Evolutionary conservation across 2,113 vertebrate species (phyloP).

Genomic region (Melanostigma gelatinosum): DNA sequence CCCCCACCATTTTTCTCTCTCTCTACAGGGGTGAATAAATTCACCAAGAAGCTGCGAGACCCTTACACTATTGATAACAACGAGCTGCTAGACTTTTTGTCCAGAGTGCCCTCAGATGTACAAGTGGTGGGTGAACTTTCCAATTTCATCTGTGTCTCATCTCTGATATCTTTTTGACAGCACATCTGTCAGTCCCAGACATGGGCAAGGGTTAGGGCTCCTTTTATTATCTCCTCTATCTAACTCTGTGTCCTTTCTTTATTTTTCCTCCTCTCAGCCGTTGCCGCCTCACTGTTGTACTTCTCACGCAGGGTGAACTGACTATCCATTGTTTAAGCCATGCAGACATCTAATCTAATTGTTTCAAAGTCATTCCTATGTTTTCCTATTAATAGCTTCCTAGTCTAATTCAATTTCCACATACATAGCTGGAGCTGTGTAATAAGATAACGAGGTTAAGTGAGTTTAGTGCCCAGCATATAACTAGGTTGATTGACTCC

Average conservation of each 20-base stretch:
- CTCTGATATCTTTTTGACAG: slow-evolving; percentile 27
- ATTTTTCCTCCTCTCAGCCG: slow-evolving; percentile 10
- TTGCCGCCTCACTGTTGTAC: slow-evolving; percentile 26
- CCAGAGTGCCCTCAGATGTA: slow-evolving; percentile 96
- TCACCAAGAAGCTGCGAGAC: slow-evolving; percentile 97
- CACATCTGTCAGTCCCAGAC: slow-evolving; percentile 26
- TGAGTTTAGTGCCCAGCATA: slow-evolving; percentile 71
- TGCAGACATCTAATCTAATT: slow-evolving; percentile 59
- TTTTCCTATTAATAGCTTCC: slow-evolving; percentile 68
- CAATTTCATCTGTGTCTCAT: slow-evolving; percentile 24
- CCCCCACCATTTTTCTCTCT: slow-evolving; percentile 54
- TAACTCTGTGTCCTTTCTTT: neutral
- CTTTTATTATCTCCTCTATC: slow-evolving; percentile 15
- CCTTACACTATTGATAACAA: slow-evolving; percentile 98
- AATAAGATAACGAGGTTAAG: slow-evolving; percentile 72
- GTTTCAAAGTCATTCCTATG: slow-evolving; percentile 61
- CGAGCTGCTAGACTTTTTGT: slow-evolving; percentile 96
- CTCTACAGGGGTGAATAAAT: slow-evolving; percentile 95
- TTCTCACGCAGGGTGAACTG: slow-evolving; percentile 28
- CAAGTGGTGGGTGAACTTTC: slow-evolving; percentile 92
- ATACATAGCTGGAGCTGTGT: slow-evolving; percentile 61
- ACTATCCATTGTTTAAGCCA: slow-evolving; percentile 43
- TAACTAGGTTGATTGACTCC: slow-evolving; percentile 73
- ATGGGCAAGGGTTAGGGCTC: slow-evolving; percentile 22
- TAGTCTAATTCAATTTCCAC: slow-evolving; percentile 72